Evolutionary conservation across 2,113 vertebrate genomes (phyloP).

Genomic region (Gobius niger): DNA sequence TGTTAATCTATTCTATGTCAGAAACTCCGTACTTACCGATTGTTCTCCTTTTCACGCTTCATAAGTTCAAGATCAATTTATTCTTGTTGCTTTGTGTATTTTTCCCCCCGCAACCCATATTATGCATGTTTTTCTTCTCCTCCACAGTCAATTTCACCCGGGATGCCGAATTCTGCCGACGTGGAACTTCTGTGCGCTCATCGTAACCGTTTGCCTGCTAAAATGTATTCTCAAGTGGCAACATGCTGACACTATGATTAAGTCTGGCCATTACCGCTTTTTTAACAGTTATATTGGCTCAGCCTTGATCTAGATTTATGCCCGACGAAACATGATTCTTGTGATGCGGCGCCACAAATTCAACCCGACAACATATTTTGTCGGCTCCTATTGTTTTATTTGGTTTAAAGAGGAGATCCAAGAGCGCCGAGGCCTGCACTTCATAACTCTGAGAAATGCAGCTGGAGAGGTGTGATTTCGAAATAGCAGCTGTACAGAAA

Average conservation of each 20-base stretch:
- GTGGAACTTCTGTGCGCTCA: conserved; percentile 8
- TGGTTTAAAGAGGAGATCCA: not conserved
- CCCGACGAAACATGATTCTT: conserved; percentile 9
- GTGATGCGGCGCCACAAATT: not conserved
- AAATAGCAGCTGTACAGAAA: not conserved
- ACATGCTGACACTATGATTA: conserved; percentile 16
- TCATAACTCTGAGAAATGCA: not conserved
- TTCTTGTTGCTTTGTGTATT: not conserved
- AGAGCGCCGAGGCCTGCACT: not conserved
- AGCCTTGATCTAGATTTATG: conserved; percentile 9
- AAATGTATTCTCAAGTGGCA: conserved; percentile 15
- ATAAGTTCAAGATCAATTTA: conserved; percentile 30
- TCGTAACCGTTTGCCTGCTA: conserved; percentile 4
- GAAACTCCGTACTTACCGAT: conserved; percentile 28
- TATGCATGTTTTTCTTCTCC: conserved; percentile 1
- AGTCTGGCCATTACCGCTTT: conserved; percentile 16
- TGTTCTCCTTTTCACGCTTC: conserved; percentile 13
- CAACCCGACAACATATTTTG: not conserved
- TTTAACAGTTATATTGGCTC: conserved; percentile 3
- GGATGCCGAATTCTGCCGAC: conserved; percentile 9
- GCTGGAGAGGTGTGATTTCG: not conserved
- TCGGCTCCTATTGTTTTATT: conserved; percentile 3
- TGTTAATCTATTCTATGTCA: conserved; percentile 55
- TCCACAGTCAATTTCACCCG: conserved; percentile 10
- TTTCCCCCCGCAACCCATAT: not conserved